These are phyloP conservation scores for Phaetusa simplex DNA, from an alignment of 2,113 vertebrate species.

Conservation along the genomic window DNA sequence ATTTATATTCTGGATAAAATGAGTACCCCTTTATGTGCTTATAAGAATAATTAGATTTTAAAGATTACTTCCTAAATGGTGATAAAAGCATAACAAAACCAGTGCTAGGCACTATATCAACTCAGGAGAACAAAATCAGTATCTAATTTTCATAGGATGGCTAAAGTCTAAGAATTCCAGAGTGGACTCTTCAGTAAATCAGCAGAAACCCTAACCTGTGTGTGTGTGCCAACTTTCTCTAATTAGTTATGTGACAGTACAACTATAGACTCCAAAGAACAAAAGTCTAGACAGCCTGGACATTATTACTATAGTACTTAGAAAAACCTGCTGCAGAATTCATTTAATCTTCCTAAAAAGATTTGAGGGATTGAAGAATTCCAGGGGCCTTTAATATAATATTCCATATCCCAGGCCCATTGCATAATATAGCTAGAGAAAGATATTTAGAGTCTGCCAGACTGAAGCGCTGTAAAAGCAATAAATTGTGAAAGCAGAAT, in stretches of 20 bases:
- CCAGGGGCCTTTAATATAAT: slow-evolving; percentile 43
- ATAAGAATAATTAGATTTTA: neutral
- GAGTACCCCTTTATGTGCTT: neutral
- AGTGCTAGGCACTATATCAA: neutral
- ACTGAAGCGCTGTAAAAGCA: slow-evolving; percentile 31
- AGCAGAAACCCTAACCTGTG: neutral
- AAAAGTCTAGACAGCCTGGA: slow-evolving; percentile 47
- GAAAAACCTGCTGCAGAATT: slow-evolving; percentile 51
- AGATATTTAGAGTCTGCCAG: slow-evolving; percentile 7
- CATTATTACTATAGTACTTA: slow-evolving; percentile 16
- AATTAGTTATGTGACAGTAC: slow-evolving; percentile 40
- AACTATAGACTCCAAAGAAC: slow-evolving; percentile 3
- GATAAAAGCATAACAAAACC: neutral
- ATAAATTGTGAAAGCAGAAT: slow-evolving; percentile 26
- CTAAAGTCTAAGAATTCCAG: neutral
- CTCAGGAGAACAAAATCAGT: neutral
- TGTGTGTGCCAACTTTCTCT: neutral
- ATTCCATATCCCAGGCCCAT: slow-evolving; percentile 29
- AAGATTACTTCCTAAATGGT: neutral
- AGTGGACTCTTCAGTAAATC: neutral
- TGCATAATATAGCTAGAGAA: slow-evolving; percentile 5
- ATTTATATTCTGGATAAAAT: neutral
- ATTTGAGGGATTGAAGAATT: slow-evolving; percentile 39
- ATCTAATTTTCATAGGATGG: neutral
- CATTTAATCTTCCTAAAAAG: slow-evolving; percentile 47